Evolutionary conservation across 2,888 invertebrate genomes (phyloP).

Genomic region (Lysandra bellargus): DNA sequence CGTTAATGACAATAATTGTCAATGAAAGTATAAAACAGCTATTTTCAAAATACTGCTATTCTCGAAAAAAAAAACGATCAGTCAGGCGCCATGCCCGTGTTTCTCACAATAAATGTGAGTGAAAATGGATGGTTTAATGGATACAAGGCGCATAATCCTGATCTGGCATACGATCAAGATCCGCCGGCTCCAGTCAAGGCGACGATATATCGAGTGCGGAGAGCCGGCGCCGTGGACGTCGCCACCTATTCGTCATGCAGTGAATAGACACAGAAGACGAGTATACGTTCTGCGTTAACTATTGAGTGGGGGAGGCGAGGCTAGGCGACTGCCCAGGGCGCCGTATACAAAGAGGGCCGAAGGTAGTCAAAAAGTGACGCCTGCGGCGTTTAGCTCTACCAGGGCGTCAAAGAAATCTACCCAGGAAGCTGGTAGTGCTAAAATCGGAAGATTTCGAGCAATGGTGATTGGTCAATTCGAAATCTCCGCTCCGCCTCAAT

Average conservation of each 20-base stretch:
- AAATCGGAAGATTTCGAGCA: no score
- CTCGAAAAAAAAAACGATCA: background rate
- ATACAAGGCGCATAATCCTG: background rate
- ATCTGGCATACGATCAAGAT: slow-evolving; percentile 11
- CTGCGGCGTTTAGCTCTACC: no score
- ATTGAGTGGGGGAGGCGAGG: no score
- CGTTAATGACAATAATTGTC: no score
- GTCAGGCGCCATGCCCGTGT: background rate
- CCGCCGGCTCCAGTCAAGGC: slow-evolving; percentile 14
- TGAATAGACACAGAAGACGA: background rate
- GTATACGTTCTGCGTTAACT: background rate
- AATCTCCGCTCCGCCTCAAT: no score
- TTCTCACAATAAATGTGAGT: background rate
- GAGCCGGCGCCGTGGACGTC: slow-evolving; percentile 15
- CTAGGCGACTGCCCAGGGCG: no score
- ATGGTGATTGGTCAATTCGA: no score
- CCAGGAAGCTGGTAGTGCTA: no score
- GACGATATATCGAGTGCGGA: background rate
- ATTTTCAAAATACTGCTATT: background rate
- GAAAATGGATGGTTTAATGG: background rate
- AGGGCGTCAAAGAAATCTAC: no score
- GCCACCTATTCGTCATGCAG: background rate
- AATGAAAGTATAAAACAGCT: background rate
- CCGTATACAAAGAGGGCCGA: no score
- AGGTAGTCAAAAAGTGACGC: no score